These are phyloP conservation scores for Intellagama lesueurii DNA, from an alignment of 2,797 vertebrate species.

Conservation along the genomic window DNA sequence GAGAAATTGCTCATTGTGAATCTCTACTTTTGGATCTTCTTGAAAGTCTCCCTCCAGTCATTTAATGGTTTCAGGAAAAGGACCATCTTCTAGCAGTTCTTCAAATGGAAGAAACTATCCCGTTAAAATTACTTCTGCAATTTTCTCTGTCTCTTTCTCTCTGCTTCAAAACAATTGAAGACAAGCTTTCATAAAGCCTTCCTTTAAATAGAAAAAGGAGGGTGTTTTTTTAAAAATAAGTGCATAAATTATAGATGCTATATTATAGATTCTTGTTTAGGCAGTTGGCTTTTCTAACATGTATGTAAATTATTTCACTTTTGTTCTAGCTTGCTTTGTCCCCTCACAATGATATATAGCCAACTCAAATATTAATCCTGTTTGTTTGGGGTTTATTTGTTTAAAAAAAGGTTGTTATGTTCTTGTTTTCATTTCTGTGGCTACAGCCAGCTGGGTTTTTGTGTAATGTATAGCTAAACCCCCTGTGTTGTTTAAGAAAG, in stretches of 20 bases:
- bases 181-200: background rate
- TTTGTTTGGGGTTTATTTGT: background rate
- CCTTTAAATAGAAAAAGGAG: background rate
- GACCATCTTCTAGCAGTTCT: background rate
- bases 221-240: background rate
- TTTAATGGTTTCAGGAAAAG: background rate
- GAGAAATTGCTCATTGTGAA: conserved; percentile 8
- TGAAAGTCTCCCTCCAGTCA: background rate
- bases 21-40: background rate
- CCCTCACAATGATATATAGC: background rate
- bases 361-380: background rate
- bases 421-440: background rate
- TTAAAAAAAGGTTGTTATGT: background rate
- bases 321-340: background rate
- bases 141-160: background rate
- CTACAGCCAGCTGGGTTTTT: background rate
- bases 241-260: background rate
- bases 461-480: background rate
- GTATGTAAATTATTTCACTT: conserved; percentile 2
- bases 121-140: background rate
- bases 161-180: background rate
- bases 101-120: background rate
- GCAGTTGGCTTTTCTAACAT: background rate
- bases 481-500: background rate
- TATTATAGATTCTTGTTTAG: background rate